Base-by-base conservation (phyloP, 2,113 vertebrate species). In the Sander lucioperca region DNA sequence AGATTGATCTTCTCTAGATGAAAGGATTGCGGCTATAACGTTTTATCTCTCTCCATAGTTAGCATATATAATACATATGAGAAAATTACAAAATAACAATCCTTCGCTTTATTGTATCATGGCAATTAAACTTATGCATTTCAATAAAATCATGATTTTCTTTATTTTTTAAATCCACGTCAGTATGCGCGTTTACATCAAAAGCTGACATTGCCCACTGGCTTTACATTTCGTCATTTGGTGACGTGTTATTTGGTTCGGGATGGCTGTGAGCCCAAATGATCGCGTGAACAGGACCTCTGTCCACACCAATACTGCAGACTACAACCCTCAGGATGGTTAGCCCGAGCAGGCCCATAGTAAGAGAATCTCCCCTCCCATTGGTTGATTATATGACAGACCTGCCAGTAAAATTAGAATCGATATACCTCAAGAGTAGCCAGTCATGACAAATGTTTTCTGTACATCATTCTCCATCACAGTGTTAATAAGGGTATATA, bases 161-260 rank as follows among this genome's bases (percentile, higher is more conserved):
- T n/a, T 19, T 11, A 66, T n/a, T 21, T 15, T 70, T 50, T 21
- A 50, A 67, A 67, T 30, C 36, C 56, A 78, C 86, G 72, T 77
- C 82, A 63, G 70, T 86, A 53, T 74, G 72, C 69, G 75, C 76
- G 86, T 87, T 84, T 80, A 75, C 83, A 63, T 77, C 69, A 74
- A 10, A 56, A 53, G 61, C 6, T 69, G 68, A 66, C 66, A 77
- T 15, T 62, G 62, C 51, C 53, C 61, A 43, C 14, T 63, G 54
- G 67, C 59, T 51, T 79, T 56, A 56, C 51, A 54, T 91, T 53
- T 82, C 74, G 84, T 91, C 77, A 86, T 82, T 33, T 77, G 75
- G 43, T 92, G 90, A 92, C 90, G 88, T 88, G 78, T 80, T 71
- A 79, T 89, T 72, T 74, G 66, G 75, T 27, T 76, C 54, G 30